phyloP scores from a whole-genome alignment of 2,797 vertebrate species.

The Sebastes taczanowskii region DNA sequence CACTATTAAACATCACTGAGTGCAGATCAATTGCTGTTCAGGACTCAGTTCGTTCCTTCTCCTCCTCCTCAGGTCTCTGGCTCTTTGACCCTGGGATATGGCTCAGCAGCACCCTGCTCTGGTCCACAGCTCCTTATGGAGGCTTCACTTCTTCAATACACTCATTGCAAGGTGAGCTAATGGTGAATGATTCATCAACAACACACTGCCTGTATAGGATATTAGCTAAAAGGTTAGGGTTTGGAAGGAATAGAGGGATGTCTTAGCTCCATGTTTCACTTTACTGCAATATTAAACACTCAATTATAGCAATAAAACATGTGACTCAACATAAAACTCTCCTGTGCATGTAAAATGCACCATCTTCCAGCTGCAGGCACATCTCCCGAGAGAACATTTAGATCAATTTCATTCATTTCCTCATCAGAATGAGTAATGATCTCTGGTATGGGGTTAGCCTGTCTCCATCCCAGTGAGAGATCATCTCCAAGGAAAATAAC shows the following conservation, averaged over 20 bases:
- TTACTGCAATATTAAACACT: neutral
- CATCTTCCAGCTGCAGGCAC: neutral
- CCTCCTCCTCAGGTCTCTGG: conserved; percentile 29
- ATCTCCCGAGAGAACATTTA: conserved; percentile 38
- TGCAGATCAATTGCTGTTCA: conserved; percentile 47
- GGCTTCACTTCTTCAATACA: conserved; percentile 13
- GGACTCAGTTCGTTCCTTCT: conserved; percentile 23
- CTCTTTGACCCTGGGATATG: conserved; percentile 57
- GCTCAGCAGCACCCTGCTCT: conserved; percentile 30
- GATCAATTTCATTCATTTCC: conserved; percentile 52
- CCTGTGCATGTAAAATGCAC: neutral
- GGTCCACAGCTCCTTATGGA: conserved; percentile 27
- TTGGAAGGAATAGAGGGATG: neutral
- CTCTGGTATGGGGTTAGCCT: conserved; percentile 25
- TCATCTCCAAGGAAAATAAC: conserved; percentile 30
- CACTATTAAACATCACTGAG: conserved; percentile 39
- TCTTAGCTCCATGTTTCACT: neutral
- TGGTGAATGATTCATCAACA: conserved; percentile 42
- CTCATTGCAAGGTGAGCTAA: conserved; percentile 23
- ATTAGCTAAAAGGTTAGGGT: neutral
- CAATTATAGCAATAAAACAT: neutral
- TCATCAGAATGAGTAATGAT: conserved; percentile 59
- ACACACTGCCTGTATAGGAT: neutral
- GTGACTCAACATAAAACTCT: neutral
- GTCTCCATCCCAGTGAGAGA: conserved; percentile 32